A percentile compares a stretch with the other conserved stretches of the same genome.
phyloP scores from a whole-genome alignment of 2,113 vertebrate species.

The Ochotona curzoniae region DNA sequence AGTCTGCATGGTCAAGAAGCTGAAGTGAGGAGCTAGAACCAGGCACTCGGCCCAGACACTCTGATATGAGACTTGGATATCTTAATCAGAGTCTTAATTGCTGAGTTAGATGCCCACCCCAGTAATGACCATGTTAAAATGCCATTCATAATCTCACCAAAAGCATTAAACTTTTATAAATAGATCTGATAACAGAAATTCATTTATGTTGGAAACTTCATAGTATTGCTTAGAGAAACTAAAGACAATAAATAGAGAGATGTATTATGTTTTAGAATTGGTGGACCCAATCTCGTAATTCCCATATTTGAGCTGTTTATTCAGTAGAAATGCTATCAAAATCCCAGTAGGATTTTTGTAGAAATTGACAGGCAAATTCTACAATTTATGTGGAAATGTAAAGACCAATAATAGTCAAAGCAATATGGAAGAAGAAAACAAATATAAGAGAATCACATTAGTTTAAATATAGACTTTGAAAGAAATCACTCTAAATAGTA shows the following conservation, averaged over 20 bases:
- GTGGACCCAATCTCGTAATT: background rate
- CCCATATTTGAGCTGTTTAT: background rate
- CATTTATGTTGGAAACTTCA: background rate
- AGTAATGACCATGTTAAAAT: background rate
- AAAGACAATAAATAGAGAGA: constrained; percentile 1
- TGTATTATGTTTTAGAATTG: background rate
- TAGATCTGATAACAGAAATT: background rate
- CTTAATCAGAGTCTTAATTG: too few species aligned
- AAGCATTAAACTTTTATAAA: background rate
- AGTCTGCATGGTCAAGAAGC: too few species aligned
- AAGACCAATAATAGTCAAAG: background rate
- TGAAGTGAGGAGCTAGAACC: too few species aligned
- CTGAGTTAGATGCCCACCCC: too few species aligned
- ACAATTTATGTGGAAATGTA: background rate
- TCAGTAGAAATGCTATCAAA: background rate
- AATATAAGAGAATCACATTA: background rate
- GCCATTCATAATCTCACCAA: background rate
- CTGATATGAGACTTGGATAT: too few species aligned
- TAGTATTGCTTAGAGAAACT: background rate
- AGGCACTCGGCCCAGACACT: too few species aligned
- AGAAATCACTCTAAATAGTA: background rate
- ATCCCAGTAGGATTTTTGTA: background rate
- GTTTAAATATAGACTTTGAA: background rate
- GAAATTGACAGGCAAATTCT: background rate
- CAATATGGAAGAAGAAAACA: background rate